Conservation (phyloP, 2,888 invertebrate genomes). For the Ennomos fuscantarius region DNA sequence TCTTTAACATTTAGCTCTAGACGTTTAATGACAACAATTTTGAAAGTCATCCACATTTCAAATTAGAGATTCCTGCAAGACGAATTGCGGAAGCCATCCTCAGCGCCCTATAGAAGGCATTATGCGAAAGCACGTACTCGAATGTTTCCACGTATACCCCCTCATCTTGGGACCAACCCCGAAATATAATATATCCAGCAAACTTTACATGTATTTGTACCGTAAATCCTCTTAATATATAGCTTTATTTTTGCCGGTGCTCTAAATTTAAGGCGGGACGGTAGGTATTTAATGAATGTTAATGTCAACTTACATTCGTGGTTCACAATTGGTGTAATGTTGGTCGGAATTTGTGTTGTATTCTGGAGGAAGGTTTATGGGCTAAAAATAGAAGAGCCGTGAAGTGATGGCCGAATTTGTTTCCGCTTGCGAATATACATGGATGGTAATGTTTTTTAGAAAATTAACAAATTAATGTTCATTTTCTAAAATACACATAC, state of each 20-base stretch:
- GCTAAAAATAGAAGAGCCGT: constrained; percentile 38
- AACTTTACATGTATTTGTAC: constrained; percentile 86
- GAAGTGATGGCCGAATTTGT: constrained; percentile 33
- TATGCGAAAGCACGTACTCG: constrained; percentile 82
- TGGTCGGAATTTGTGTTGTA: constrained; percentile 50
- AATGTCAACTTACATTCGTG: constrained; percentile 72
- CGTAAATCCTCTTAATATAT: constrained; percentile 84
- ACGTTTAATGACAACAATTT: constrained; percentile 61
- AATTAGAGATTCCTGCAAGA: constrained; percentile 84
- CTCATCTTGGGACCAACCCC: constrained; percentile 79
- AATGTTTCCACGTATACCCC: constrained; percentile 82
- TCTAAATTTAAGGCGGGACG: constrained; percentile 76
- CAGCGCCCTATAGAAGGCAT: constrained; percentile 76
- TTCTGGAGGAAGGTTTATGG: constrained; percentile 43
- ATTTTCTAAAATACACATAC: no score
- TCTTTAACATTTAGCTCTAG: neutral
- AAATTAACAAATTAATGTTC: constrained; percentile 39
- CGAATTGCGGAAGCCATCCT: constrained; percentile 81
- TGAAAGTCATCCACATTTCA: constrained; percentile 80
- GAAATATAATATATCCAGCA: constrained; percentile 84
- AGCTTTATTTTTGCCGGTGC: constrained; percentile 83
- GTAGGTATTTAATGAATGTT: constrained; percentile 81
- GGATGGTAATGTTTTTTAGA: constrained; percentile 23
- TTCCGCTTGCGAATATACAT: constrained; percentile 16
- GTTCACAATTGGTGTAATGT: constrained; percentile 68